Conservation (phyloP, 2,888 invertebrate species). For the Tipula vernalis region DNA sequence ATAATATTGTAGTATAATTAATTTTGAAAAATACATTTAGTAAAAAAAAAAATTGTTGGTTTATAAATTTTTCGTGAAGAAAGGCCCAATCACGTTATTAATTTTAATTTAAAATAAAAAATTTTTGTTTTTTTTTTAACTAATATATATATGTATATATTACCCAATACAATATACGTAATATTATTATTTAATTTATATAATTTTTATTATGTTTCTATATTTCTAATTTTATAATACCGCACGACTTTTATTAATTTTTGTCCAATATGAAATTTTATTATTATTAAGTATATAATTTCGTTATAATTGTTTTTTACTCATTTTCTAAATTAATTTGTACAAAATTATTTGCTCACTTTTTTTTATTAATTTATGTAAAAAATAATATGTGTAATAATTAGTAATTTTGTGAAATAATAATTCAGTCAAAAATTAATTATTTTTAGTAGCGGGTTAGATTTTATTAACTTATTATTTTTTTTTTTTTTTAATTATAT, state of each 20-base stretch:
- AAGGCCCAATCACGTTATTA: neutral
- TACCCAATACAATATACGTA: neutral
- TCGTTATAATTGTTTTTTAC: neutral
- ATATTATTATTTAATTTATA: neutral
- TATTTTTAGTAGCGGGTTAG: neutral
- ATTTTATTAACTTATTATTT: neutral
- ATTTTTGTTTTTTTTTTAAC: neutral
- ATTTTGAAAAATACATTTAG: conserved; percentile 1
- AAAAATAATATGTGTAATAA: neutral
- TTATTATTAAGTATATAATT: conserved; percentile 6
- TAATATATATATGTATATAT: neutral
- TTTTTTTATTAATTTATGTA: neutral
- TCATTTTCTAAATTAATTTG: conserved; percentile 10
- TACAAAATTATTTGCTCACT: conserved; percentile 9
- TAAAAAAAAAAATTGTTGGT: neutral
- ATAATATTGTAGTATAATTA: neutral
- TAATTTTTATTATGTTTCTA: neutral
- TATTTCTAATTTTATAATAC: neutral
- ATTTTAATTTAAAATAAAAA: neutral
- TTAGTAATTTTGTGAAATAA: neutral
- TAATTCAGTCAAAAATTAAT: conserved; percentile 5
- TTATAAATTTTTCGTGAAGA: neutral
- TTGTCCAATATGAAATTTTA: neutral
- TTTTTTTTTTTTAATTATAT: neutral
- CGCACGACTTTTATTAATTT: conserved; percentile 6